phyloP scores from a whole-genome alignment of 2,113 vertebrate species.

The Anolis carolinensis region DNA sequence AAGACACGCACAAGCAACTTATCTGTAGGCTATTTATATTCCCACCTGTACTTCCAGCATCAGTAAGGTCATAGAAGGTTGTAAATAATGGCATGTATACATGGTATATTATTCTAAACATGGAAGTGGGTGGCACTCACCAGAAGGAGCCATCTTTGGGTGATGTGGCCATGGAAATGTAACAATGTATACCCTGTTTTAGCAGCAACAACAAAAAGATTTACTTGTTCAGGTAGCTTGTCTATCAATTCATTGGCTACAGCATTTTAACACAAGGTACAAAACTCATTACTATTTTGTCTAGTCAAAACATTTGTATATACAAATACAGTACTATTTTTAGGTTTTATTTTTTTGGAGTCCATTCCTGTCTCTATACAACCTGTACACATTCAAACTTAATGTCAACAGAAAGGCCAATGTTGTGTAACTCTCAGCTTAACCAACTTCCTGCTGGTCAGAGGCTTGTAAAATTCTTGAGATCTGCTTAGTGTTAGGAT shows the following conservation, averaged over 20 bases:
- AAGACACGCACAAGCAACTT: too few relatives aligned
- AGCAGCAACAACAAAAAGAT: too few relatives aligned
- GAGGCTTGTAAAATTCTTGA: constrained; percentile 42
- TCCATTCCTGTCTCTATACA: fast-evolving
- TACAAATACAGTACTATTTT: background rate
- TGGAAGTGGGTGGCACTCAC: background rate
- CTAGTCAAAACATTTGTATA: background rate
- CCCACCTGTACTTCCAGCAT: background rate
- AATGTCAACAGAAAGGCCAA: background rate
- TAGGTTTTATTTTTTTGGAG: background rate
- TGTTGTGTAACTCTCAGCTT: constrained; percentile 42
- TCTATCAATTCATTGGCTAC: background rate
- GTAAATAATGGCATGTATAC: background rate
- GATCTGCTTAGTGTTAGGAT: constrained; percentile 21
- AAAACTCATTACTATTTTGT: fast-evolving
- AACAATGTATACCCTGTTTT: background rate
- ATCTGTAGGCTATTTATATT: background rate
- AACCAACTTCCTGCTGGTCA: constrained; percentile 27
- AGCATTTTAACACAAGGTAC: background rate
- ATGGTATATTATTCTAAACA: too few relatives aligned
- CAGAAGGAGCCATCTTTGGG: background rate
- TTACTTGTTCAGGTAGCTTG: background rate
- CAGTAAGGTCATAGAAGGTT: background rate
- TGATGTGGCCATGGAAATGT: background rate
- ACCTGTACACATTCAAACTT: background rate